Evolutionary conservation across 2,888 invertebrate genomes (phyloP).

Genomic region (Rhagophthalmus giganteus): DNA sequence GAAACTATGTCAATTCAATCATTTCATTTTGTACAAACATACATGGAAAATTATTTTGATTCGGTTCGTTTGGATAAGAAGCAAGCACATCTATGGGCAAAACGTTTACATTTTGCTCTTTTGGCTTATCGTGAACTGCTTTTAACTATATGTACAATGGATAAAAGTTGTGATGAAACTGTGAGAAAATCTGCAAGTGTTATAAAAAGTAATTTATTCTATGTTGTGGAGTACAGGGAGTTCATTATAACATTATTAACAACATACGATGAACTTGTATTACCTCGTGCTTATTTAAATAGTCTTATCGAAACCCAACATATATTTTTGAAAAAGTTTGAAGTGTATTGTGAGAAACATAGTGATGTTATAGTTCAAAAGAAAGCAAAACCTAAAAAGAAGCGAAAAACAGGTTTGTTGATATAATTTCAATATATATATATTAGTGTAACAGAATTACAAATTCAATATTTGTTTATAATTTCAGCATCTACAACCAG

Average conservation of each 20-base stretch:
- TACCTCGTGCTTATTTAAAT: conserved; percentile 80
- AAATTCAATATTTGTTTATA: no score
- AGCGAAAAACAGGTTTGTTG: conserved; percentile 55
- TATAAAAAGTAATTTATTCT: conserved; percentile 89
- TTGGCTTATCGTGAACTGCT: conserved; percentile 82
- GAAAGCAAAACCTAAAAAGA: conserved; percentile 57
- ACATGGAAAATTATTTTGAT: conserved; percentile 83
- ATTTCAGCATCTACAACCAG: neutral
- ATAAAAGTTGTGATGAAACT: conserved; percentile 68
- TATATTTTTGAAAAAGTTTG: conserved; percentile 88
- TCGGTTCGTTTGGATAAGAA: conserved; percentile 87
- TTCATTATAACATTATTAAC: conserved; percentile 78
- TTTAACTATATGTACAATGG: conserved; percentile 80
- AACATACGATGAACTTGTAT: conserved; percentile 81
- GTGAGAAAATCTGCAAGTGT: conserved; percentile 81
- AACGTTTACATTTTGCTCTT: conserved; percentile 82
- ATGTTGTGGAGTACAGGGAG: conserved; percentile 92
- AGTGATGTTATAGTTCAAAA: conserved; percentile 71
- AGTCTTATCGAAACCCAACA: conserved; percentile 90
- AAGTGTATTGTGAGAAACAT: conserved; percentile 67
- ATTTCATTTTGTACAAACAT: conserved; percentile 93
- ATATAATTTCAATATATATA: no score
- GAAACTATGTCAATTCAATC: conserved; percentile 90
- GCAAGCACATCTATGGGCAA: conserved; percentile 79
- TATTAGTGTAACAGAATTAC: no score